A percentile compares a stretch with the other conserved stretches of the same genome.
Evolutionary conservation across 2,113 vertebrate genomes (phyloP).

Genomic region (Hypanus sabinus): DNA sequence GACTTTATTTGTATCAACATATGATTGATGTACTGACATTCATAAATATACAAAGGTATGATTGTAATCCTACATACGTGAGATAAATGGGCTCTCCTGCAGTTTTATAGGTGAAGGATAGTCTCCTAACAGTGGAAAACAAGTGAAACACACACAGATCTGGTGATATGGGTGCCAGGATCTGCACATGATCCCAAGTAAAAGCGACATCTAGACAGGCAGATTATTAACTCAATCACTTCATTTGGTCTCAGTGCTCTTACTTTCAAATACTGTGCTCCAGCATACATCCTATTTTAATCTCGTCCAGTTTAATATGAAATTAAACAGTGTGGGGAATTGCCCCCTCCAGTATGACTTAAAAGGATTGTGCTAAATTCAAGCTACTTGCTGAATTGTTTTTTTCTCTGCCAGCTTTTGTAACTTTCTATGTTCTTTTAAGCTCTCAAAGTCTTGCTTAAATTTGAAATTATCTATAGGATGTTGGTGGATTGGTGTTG

Average conservation of each 20-base stretch:
- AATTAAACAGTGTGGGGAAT: background rate
- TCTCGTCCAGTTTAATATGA: background rate
- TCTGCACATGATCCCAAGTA: background rate
- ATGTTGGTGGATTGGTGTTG: background rate
- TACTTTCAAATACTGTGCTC: background rate
- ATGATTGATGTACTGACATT: too few species aligned
- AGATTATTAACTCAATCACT: background rate
- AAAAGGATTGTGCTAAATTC: background rate
- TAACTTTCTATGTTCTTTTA: too few species aligned
- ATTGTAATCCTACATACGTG: background rate
- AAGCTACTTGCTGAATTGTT: background rate
- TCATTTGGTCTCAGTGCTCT: background rate
- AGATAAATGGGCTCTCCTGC: background rate
- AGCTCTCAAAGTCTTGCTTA: background rate
- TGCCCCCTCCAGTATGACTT: background rate
- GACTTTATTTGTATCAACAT: background rate
- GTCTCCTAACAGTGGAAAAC: background rate
- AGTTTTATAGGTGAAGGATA: background rate
- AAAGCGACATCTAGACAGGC: background rate
- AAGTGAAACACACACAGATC: background rate
- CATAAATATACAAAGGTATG: too few species aligned
- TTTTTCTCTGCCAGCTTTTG: background rate
- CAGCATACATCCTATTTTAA: background rate
- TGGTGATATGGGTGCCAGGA: background rate
- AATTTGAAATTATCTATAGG: background rate